Evolutionary conservation across 2,888 invertebrate species (phyloP), one percentile per base, ranked within the genome.

Genomic region (Chesias legatella): DNA sequence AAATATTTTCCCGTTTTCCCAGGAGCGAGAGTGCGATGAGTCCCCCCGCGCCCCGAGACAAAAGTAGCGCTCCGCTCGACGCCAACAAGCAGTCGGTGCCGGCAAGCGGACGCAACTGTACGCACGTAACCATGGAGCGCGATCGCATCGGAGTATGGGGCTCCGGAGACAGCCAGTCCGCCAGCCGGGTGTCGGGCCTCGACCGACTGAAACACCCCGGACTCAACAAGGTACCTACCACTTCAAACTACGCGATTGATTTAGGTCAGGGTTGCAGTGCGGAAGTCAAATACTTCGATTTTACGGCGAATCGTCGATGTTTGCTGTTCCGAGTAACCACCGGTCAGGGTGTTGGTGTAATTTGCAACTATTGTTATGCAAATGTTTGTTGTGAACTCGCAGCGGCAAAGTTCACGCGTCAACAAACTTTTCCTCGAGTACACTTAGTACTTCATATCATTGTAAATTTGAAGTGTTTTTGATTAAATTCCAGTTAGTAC

Each of bases 191-290:
- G 38, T 88, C 91, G 38, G 93, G 94, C 40, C 85, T 93, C 51
- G 93, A 93, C 75, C 91, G 91, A 51, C 83, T 94, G 29, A 89
- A 90, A 46, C 90, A 92, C 67, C 92, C 93, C 1, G 90, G 91
- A 41, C 85, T 93, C 6, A 93, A 93, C 73, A 94, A 94, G 92
- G 94, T 93, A 73, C 58, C 67, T 49, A 7, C 9, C 6, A 9
- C 0, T 60, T 60, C 50, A 46, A 53, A 58, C 53, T 56, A 52
- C 48, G 47, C 61, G 55, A 64, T 71, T 66, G 47, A 59, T 58
- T 64, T 73, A 77, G 78, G 76, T 79, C 73, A 75, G 75, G 75
- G 73, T 73, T 73, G 58, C 51, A 51, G 46, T 48, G 51, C 72
- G 74, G 74, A 78, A 74, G 71, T 69, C 51, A 60, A 39, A 48